phyloP scores from a whole-genome alignment of 2,113 vertebrate species.

The Centropus unirufus region DNA sequence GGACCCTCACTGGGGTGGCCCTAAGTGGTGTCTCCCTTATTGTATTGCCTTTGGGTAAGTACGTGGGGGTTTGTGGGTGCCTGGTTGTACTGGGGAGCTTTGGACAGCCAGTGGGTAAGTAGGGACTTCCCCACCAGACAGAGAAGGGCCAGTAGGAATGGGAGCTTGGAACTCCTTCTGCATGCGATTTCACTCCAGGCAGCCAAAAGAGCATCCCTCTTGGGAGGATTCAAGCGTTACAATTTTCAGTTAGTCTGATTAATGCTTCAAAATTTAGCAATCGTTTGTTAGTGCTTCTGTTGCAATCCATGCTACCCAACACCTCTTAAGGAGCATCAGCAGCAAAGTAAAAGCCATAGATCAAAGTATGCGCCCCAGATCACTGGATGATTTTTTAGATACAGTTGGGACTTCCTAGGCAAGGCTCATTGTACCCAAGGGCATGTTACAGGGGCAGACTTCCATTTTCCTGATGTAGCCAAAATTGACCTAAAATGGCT shows the following conservation, averaged over 20 bases:
- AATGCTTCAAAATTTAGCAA: not conserved
- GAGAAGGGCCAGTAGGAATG: not conserved
- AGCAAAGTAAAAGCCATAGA: not conserved
- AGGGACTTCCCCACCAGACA: not conserved
- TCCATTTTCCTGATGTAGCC: not conserved
- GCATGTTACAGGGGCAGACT: not conserved
- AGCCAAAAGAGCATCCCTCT: not conserved
- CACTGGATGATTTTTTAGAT: not conserved
- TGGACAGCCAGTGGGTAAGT: not conserved
- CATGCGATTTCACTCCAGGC: not conserved
- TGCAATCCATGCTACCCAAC: not conserved
- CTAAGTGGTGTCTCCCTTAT: constrained; percentile 83
- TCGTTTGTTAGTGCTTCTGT: not conserved
- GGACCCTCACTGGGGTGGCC: constrained; percentile 77
- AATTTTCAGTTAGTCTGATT: not conserved
- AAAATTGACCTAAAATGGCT: not conserved
- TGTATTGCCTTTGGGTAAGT: constrained; percentile 78
- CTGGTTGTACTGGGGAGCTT: not conserved
- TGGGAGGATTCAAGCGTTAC: not conserved
- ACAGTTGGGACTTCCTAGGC: not conserved
- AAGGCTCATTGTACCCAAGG: not conserved
- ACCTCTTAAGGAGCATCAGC: not conserved
- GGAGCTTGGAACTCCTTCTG: fast-evolving
- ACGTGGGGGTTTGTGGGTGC: fast-evolving
- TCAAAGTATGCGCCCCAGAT: not conserved